Evolutionary conservation across 2,888 invertebrate species (phyloP).

Genomic region (Drosophila incognita): DNA sequence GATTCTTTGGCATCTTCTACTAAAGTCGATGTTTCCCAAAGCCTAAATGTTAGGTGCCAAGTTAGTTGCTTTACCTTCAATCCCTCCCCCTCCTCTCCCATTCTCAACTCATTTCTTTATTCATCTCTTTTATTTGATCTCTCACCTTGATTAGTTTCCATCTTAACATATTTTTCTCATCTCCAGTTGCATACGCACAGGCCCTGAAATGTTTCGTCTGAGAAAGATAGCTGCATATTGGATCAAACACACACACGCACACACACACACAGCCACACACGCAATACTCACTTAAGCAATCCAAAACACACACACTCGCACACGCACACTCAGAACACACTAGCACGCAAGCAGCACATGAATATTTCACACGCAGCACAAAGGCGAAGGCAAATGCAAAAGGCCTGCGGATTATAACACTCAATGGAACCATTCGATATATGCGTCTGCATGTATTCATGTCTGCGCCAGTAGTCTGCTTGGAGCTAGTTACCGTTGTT

Average conservation of each 20-base stretch:
- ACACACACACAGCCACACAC: background rate
- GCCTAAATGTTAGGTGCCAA: background rate
- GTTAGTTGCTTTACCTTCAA: background rate
- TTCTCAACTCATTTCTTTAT: background rate
- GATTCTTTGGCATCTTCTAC: background rate
- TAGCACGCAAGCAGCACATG: conserved; percentile 46
- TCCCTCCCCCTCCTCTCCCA: background rate
- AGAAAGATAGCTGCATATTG: conserved; percentile 26
- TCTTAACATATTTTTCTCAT: background rate
- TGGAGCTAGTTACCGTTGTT: conserved; percentile 1
- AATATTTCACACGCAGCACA: conserved; percentile 64
- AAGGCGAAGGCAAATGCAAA: conserved; percentile 66
- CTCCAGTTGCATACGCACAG: conserved; percentile 10
- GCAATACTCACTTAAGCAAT: conserved; percentile 11
- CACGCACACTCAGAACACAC: background rate
- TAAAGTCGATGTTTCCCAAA: background rate
- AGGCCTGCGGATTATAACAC: conserved; percentile 74
- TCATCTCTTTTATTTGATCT: background rate
- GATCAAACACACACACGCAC: background rate
- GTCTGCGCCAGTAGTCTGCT: conserved; percentile 5
- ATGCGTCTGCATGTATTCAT: conserved; percentile 4
- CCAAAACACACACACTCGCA: background rate
- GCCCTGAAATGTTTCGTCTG: background rate
- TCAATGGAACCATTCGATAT: conserved; percentile 62
- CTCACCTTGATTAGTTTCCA: conserved; percentile 9